Percentiles rank a stretch among this genome's conserved stretches.
Conservation (phyloP, 2,888 invertebrate genomes). For the Proisotoma minuta region DNA sequence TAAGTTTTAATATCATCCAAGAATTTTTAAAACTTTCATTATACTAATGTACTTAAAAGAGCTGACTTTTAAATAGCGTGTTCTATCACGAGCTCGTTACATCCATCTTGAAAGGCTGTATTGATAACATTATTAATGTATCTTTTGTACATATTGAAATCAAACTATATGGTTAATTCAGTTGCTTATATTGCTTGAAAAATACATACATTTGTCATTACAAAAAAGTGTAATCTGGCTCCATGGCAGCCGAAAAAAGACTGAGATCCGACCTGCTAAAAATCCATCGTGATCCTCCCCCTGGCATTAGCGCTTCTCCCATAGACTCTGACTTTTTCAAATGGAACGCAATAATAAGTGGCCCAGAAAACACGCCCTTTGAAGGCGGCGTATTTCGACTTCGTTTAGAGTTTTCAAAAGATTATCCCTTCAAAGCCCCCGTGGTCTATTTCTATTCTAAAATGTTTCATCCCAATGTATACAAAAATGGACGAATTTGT, state of each 20-base stretch:
- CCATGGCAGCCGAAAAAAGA: conserved; percentile 8
- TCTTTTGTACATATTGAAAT: too few relatives aligned
- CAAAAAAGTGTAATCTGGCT: too few relatives aligned
- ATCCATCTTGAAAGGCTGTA: too few relatives aligned
- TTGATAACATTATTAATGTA: too few relatives aligned
- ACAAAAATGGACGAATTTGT: conserved; percentile 32
- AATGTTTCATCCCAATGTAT: conserved; percentile 43
- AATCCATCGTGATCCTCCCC: conserved; percentile 20
- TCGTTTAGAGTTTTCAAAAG: conserved; percentile 19
- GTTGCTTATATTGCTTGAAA: too few relatives aligned
- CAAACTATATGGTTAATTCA: too few relatives aligned
- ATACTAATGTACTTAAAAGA: too few relatives aligned
- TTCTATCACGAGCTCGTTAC: too few relatives aligned
- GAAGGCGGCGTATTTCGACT: conserved; percentile 33
- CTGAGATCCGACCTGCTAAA: conserved; percentile 13
- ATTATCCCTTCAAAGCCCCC: conserved; percentile 34
- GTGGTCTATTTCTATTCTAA: conserved; percentile 27
- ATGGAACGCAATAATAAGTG: conserved; percentile 33
- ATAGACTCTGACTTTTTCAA: conserved; percentile 24
- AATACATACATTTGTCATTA: too few relatives aligned
- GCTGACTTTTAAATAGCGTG: too few relatives aligned
- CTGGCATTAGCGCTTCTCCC: conserved; percentile 26
- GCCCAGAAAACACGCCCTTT: conserved; percentile 34
- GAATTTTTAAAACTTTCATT: too few relatives aligned
- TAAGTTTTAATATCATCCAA: too few relatives aligned